A percentile compares a stretch with the other conserved stretches of the same genome.
Conservation (phyloP, 2,888 invertebrate genomes). For the Pecten maximus region DNA sequence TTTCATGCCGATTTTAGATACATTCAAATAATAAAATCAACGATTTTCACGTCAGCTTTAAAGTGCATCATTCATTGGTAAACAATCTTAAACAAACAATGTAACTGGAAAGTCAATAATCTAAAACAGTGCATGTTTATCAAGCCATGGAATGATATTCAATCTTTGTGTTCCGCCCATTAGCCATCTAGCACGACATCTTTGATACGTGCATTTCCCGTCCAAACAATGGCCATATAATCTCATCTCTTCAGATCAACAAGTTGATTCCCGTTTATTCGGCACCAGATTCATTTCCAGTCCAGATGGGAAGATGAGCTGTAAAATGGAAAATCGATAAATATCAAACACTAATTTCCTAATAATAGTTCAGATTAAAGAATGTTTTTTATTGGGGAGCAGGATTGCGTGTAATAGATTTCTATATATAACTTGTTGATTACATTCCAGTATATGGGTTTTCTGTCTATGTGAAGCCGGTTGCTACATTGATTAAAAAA, state of each 20-base stretch:
- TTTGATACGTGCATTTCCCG: not conserved
- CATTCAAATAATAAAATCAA: not conserved
- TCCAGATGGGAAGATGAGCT: not conserved
- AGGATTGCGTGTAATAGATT: not conserved
- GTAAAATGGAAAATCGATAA: not conserved
- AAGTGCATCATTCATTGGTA: not conserved
- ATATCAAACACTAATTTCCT: not conserved
- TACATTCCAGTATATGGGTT: too few species aligned
- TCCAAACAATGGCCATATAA: not conserved
- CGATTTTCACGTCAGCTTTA: not conserved
- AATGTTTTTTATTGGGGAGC: not conserved
- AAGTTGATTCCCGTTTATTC: not conserved
- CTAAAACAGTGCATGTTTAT: not conserved
- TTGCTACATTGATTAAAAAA: too few species aligned
- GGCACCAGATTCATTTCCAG: not conserved
- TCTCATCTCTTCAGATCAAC: not conserved
- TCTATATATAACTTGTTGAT: not conserved
- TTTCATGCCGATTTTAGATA: not conserved
- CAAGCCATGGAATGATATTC: not conserved
- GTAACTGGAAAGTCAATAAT: constrained; percentile 7
- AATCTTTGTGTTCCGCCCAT: not conserved
- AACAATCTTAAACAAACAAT: not conserved
- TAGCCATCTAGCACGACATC: not conserved
- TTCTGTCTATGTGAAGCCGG: too few species aligned
- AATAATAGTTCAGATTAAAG: not conserved